Evolutionary conservation across 2,797 vertebrate species (phyloP), one percentile per base, ranked within the genome.

Genomic region (Natrix natrix): DNA sequence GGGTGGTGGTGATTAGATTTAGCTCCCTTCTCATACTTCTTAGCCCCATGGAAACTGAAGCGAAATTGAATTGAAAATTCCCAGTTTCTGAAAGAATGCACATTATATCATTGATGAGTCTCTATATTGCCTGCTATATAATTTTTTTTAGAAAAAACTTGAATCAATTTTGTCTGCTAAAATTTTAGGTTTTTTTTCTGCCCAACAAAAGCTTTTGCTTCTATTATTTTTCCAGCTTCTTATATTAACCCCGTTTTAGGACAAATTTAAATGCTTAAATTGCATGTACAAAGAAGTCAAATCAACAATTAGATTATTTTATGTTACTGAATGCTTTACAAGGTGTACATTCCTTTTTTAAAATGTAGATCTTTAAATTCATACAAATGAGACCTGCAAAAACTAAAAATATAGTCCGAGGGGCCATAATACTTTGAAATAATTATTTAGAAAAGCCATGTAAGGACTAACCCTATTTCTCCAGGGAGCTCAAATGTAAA

Each of bases 221-320:
- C 43, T 43, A 83, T 11, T 22, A 22, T 83, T 24, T 20, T 0
- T 48, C 88, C 32, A 57, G 87, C 90, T 69, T 26, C 89, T 66
- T 89, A 69, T 86, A 88, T 74, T 93, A 63, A 87, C 94, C 89
- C 92, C 24, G 4, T 61, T n/a, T 93, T 93, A 86, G 88, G 88
- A 94, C 63, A 92, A 54, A 94, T 92, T 93, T 93, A 93, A 91
- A 91, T 43, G 66, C 57, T 91, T 88, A 91, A 95, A 94, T 91
- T 95, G 96, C 95, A 55, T 32, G 94, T 93, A 92, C 52, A 61
- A 96, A 91, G 28, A 92, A 63, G n/a, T 56, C 54, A 94, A 96
- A 66, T 94, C 89, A 94, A 0, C 74, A 90, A 86, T 91, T 88
- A 87, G 43, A 86, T 88, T 92, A 94, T 93, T n/a, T n/a, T n/a